These are phyloP conservation scores for Epicauta chinensis DNA, from an alignment of 1,140 invertebrate genomes.

Conservation along the genomic window DNA sequence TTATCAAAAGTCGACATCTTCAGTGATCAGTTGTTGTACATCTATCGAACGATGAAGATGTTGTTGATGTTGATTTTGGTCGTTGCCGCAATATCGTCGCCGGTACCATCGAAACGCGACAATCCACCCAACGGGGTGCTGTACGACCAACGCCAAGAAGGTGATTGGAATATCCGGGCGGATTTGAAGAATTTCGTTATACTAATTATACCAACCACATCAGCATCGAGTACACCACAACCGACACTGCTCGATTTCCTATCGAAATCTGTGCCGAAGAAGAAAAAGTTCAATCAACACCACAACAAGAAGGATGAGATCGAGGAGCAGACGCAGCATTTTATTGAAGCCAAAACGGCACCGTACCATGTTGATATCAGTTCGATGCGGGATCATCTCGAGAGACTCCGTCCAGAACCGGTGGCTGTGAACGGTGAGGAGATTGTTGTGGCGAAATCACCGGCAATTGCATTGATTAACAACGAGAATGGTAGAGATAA, in stretches of 20 bases:
- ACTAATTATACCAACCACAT: slow-evolving; percentile 49
- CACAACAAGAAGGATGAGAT: slow-evolving; percentile 7
- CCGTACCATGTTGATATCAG: slow-evolving; percentile 41
- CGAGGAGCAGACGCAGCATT: slow-evolving; percentile 30
- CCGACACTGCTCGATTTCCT: slow-evolving; percentile 42
- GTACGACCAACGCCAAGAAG: slow-evolving; percentile 33
- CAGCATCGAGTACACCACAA: slow-evolving; percentile 25
- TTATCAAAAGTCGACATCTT: slow-evolving; percentile 11
- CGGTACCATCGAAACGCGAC: slow-evolving; percentile 8
- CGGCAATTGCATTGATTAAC: slow-evolving; percentile 25
- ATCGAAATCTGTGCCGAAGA: slow-evolving; percentile 3
- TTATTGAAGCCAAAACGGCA: slow-evolving; percentile 41
- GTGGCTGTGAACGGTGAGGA: slow-evolving; percentile 13
- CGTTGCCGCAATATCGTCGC: slow-evolving; percentile 3
- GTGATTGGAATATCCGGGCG: slow-evolving; percentile 54
- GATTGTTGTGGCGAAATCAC: slow-evolving; percentile 25
- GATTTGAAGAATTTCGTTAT: slow-evolving; percentile 60
- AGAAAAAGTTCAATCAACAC: slow-evolving; percentile 7
- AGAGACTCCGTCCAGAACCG: slow-evolving; percentile 27
- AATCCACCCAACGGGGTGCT: slow-evolving; percentile 7
- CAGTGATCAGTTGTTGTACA: slow-evolving; percentile 4
- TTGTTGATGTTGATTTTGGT: slow-evolving; percentile 3
- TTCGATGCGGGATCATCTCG: slow-evolving; percentile 24
- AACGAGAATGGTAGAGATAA: slow-evolving; percentile 15
- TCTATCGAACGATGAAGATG: slow-evolving; percentile 4